Base-by-base conservation (phyloP, 2,113 vertebrate species). In the Sorex fumeus region DNA sequence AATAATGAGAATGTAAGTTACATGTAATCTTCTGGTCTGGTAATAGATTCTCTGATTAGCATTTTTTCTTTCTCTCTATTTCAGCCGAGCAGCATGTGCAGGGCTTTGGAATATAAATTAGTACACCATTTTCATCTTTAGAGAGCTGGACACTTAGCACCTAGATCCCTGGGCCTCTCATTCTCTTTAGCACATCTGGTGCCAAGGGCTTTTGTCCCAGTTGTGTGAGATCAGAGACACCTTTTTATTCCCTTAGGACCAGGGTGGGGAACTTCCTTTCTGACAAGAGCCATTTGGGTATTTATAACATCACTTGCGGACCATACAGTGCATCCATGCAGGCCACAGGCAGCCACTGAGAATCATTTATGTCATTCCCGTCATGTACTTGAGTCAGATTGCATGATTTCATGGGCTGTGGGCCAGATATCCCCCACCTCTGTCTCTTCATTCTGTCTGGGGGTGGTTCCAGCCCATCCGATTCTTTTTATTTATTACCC, bases 1-100 rank as follows among this genome's bases (percentile, higher is more conserved):
- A 93, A 91, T 95, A 95, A 95, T 93, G 92, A 94, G 89, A 88
- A 84, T 93, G 81, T 87, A 91, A 94, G 93, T 95, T 94, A 90
- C 88, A n/a, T 81, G 60, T 84, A 95, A 87, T 96, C 88, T 91
- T 93, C 81, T 93, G 81, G 93, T 94, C 94, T 91, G 84, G 87
- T 90, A 87, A 92, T 91, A 94, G 94, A 77, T 81, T 84, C 84
- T 91, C 78, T 92, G 93, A 91, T 95, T 91, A 93, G 81, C 94
- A 53, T 89, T 78, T 93, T 84, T 91, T 85, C 2, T 90, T 91
- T 67, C 57, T 92, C 74, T 76, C 18, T 81, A 89, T 90, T 95
- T 67, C 32, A 91, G 70, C 53, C 80, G 85, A 77, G 75, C 90
- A 86, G 67, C 28, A 32, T 15, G 6, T 23, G 32, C 23, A 13